phyloP scores from a whole-genome alignment of 2,113 vertebrate species.

The Natator depressus region DNA sequence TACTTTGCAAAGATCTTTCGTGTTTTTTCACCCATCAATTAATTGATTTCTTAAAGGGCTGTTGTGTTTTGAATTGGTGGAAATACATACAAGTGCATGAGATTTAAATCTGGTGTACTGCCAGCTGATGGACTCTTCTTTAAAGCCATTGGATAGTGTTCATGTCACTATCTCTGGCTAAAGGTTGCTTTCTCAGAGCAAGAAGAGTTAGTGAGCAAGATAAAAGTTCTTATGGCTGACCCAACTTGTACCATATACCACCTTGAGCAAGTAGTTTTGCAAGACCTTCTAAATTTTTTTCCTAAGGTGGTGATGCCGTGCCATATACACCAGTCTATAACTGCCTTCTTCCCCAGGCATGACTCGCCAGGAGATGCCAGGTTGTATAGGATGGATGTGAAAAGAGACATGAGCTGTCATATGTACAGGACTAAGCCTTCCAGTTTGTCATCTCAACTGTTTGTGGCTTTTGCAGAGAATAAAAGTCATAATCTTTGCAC shows the following conservation, averaged over 20 bases:
- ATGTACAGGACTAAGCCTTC: background rate
- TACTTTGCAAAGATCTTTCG: background rate
- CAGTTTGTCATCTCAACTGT: background rate
- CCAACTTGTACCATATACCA: background rate
- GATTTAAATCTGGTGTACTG: background rate
- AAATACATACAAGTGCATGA: background rate
- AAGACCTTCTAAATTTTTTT: background rate
- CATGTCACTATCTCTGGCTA: background rate
- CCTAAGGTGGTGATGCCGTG: background rate
- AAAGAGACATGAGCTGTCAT: background rate
- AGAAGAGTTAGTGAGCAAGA: background rate
- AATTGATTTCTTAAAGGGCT: background rate
- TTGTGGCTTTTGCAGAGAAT: background rate
- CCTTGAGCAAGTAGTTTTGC: background rate
- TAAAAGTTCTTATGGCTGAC: background rate
- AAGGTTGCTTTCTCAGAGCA: background rate
- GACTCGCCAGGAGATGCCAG: too few species aligned
- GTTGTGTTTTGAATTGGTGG: too few species aligned
- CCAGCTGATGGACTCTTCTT: background rate
- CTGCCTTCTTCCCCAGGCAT: too few species aligned
- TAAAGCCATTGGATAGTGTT: fast-evolving
- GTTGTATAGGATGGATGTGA: background rate
- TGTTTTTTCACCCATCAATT: background rate
- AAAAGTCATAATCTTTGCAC: background rate
- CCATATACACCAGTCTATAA: too few species aligned